Base-by-base conservation (phyloP, 1,140 invertebrate species). In the Drosophila pruinosa region DNA sequence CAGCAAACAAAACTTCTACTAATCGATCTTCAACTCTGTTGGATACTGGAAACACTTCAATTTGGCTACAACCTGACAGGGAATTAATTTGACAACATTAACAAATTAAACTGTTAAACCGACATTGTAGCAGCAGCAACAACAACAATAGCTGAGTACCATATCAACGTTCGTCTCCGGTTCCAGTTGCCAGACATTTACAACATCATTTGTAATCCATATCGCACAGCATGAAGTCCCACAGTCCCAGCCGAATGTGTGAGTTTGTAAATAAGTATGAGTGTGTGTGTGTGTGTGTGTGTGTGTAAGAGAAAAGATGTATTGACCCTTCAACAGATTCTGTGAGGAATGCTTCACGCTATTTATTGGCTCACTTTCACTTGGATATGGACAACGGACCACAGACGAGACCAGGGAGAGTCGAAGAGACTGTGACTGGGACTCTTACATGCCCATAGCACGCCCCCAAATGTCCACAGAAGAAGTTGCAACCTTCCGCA, bases 161-260 rank as follows among this genome's bases (percentile, higher is more conserved):
- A 43, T 57, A 56, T 62, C 41, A 57, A 43, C 36, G 48, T 52
- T 21, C 57, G 17, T 57, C 45, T 53, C 45, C 52, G 53, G 24
- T 28, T 45, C 57, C 38, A 24, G 26, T 53, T 31, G 72, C 61
- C 77, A 70, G 75, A 78, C 86, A 75, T 78, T 79, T 78, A 88
- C 81, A 89, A 89, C 86, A 89, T 89, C 86, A 89, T 89, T 89
- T 89, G 86, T 89, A 89, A 89, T 89, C 88, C 88, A 89, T 86
- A 78, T 81, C 86, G 78, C 86, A 68, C 86, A 89, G 86, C 86
- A 86, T 81, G 86, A 75, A 72, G 86, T 89, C 86, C 68, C 65
- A 38, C 67, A 52, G 69, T 75, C 62, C 47, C 78, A 28, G 36
- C 26, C 15, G 58, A 64, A 5, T 50, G 28, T 38, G 39, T 52